phyloP scores from a whole-genome alignment of 2,888 invertebrate species.

The Calliphora vomitoria region DNA sequence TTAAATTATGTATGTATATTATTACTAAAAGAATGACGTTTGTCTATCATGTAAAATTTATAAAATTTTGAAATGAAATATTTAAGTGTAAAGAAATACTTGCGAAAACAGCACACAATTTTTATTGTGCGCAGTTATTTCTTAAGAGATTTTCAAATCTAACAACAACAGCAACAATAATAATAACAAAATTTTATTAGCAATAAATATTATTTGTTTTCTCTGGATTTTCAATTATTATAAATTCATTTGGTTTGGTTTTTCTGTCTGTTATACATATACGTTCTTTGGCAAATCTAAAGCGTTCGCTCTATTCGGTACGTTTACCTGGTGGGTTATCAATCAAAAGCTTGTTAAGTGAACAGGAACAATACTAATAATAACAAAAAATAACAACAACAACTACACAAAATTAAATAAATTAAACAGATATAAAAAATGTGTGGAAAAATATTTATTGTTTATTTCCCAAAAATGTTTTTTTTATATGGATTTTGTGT shows the following conservation, averaged over 20 bases:
- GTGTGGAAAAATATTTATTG: conserved; percentile 54
- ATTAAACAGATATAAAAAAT: conserved; percentile 54
- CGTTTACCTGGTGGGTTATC: conserved; percentile 56
- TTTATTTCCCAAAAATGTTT: conserved; percentile 49
- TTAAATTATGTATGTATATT: not conserved
- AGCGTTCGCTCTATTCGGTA: not conserved
- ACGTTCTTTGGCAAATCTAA: not conserved
- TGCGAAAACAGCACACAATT: not conserved
- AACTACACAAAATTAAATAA: conserved; percentile 39
- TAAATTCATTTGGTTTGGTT: conserved; percentile 25
- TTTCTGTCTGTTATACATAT: not conserved
- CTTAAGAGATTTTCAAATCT: conserved; percentile 2
- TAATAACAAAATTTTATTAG: not conserved
- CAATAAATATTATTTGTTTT: conserved; percentile 20
- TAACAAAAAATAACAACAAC: conserved; percentile 1
- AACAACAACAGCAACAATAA: not conserved
- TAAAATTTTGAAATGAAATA: not conserved
- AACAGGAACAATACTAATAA: conserved; percentile 15
- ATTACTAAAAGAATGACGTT: conserved; percentile 6
- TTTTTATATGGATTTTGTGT: not conserved
- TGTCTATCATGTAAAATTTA: conserved; percentile 9
- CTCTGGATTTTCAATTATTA: conserved; percentile 18
- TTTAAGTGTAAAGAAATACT: not conserved
- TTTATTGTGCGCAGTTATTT: conserved; percentile 36
- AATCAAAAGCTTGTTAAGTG: conserved; percentile 62